These are phyloP conservation scores for Scaptodrosophila latifasciaeformis DNA, from an alignment of 2,888 invertebrate species.

Conservation along the genomic window DNA sequence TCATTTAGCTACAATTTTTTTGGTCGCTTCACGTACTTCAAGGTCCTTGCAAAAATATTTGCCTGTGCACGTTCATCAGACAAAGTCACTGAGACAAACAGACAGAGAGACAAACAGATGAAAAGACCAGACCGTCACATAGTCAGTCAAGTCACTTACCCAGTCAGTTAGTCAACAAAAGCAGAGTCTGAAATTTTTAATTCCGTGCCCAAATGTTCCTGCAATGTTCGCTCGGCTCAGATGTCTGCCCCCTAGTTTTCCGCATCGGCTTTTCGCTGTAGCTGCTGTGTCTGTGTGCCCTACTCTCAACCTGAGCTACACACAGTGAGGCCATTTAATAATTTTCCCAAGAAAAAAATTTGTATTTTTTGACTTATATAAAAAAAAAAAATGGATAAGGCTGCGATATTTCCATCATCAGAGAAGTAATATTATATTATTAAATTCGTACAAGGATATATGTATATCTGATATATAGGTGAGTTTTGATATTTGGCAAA, in stretches of 20 bases:
- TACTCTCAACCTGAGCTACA: no score
- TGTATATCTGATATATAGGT: no score
- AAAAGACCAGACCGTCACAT: constrained; percentile 22
- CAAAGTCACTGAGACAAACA: background rate
- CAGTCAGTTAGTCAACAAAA: constrained; percentile 63
- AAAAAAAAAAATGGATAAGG: no score
- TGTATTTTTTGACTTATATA: no score
- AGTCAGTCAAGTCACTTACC: constrained; percentile 38
- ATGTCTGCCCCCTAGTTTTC: no score
- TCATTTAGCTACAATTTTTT: constrained; percentile 34
- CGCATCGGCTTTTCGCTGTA: background rate
- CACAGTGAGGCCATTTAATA: no score
- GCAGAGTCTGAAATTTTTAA: constrained; percentile 20
- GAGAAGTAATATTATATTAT: no score
- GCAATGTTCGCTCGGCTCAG: background rate
- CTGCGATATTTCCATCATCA: no score
- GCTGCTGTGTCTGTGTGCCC: background rate
- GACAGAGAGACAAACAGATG: constrained; percentile 9
- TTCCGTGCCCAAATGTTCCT: constrained; percentile 11
- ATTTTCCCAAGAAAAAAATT: no score
- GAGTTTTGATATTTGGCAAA: no score
- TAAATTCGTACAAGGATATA: no score
- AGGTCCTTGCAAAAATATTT: constrained; percentile 49
- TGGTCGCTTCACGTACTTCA: constrained; percentile 36
- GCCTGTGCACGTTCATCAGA: constrained; percentile 42